A percentile compares a stretch with the other conserved stretches of the same genome.
Conservation (phyloP, 2,888 invertebrate species). For the Rambutsinella grinnellia region DNA sequence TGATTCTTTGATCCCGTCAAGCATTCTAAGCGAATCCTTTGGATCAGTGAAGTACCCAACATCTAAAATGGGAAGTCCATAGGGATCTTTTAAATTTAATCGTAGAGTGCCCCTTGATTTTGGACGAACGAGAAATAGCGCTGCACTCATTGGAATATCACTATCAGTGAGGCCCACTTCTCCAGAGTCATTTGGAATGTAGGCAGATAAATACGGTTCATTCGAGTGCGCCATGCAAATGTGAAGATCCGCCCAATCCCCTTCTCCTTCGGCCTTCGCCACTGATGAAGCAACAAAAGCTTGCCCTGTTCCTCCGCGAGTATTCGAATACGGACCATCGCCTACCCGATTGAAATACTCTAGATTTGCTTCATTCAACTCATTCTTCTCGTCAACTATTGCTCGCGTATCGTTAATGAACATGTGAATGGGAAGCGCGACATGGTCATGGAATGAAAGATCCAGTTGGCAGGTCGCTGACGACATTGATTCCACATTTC, state of each 20-base stretch:
- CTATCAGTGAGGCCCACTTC: background rate
- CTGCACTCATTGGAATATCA: background rate
- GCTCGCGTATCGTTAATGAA: constrained; percentile 19
- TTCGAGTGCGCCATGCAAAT: background rate
- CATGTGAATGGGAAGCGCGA: constrained; percentile 8
- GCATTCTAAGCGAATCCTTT: background rate
- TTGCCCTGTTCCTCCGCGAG: constrained; percentile 18
- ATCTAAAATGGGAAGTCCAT: constrained; percentile 17
- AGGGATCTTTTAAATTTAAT: constrained; percentile 10
- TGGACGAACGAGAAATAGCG: constrained; percentile 24
- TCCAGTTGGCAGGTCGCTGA: background rate
- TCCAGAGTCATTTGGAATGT: background rate
- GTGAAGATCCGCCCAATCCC: constrained; percentile 52
- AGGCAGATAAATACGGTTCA: background rate
- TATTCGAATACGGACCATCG: constrained; percentile 38
- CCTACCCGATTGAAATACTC: constrained; percentile 24
- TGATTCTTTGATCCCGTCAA: constrained; percentile 3
- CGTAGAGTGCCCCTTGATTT: constrained; percentile 36
- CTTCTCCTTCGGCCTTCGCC: constrained; percentile 19
- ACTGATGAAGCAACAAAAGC: constrained; percentile 35
- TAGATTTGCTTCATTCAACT: constrained; percentile 28
- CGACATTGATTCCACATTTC: constrained; percentile 17
- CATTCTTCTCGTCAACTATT: constrained; percentile 13
- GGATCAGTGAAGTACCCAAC: constrained; percentile 10
- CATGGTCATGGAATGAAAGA: constrained; percentile 49